phyloP scores from a whole-genome alignment of 1,140 invertebrate species.

The Cotesia glomerata region DNA sequence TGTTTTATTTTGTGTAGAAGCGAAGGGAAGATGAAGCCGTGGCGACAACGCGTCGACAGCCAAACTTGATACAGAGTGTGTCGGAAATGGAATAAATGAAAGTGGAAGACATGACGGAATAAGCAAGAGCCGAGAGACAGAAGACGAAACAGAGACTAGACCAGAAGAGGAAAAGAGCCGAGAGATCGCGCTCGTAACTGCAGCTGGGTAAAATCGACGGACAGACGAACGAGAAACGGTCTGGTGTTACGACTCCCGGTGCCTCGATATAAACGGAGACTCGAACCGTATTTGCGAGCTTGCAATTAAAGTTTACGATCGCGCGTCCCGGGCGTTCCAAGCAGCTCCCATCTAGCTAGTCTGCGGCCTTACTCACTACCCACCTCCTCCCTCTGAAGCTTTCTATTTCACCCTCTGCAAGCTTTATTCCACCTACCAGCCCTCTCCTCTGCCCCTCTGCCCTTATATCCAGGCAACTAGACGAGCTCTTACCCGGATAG shows the following conservation, averaged over 20 bases:
- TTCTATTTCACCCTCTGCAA: neutral
- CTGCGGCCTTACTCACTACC: constrained; percentile 35
- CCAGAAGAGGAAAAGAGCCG: neutral
- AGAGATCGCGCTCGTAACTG: constrained; percentile 28
- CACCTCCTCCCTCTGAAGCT: neutral
- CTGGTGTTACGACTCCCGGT: constrained; percentile 35
- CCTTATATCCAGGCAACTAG: constrained; percentile 16
- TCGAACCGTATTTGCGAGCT: constrained; percentile 39
- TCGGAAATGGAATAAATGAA: neutral
- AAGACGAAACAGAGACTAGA: neutral
- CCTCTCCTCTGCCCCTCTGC: neutral
- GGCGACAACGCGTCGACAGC: no score
- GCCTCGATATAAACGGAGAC: constrained; percentile 37
- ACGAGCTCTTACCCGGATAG: constrained; percentile 15
- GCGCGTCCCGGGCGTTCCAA: constrained; percentile 43
- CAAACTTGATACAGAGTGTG: no score
- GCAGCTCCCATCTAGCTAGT: constrained; percentile 33
- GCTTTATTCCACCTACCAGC: constrained; percentile 14
- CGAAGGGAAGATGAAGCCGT: no score
- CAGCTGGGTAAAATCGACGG: constrained; percentile 23
- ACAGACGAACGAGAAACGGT: constrained; percentile 5
- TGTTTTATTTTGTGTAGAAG: no score
- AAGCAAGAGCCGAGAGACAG: neutral
- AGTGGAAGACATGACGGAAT: neutral
- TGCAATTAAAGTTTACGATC: constrained; percentile 63